Percentiles rank a stretch among this genome's conserved stretches.
These are phyloP conservation scores for Antheraea assamensis DNA, from an alignment of 2,888 invertebrate genomes.

Conservation along the genomic window DNA sequence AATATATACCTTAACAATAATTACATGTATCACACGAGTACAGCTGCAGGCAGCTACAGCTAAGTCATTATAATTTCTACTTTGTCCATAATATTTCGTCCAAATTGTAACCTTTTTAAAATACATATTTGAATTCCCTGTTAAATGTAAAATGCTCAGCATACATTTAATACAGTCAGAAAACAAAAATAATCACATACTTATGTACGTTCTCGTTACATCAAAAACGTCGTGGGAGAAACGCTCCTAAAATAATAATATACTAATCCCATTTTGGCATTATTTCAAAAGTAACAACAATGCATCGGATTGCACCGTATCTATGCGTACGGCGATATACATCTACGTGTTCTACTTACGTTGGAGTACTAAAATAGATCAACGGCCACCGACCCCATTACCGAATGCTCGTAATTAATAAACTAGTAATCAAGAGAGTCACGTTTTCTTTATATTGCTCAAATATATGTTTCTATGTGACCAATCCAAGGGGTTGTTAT, in stretches of 20 bases:
- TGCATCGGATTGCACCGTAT: constrained; percentile 26
- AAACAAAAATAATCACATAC: neutral
- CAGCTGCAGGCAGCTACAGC: no score
- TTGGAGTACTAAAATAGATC: constrained; percentile 52
- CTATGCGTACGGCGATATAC: constrained; percentile 23
- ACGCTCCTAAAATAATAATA: constrained; percentile 26
- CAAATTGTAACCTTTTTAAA: no score
- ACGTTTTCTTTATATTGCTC: neutral
- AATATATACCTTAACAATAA: no score
- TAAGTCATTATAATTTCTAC: no score
- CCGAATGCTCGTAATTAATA: constrained; percentile 56
- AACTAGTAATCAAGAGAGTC: constrained; percentile 24
- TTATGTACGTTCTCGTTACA: neutral
- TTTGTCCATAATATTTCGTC: no score
- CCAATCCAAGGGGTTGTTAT: neutral
- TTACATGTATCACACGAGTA: no score
- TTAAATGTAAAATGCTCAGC: no score
- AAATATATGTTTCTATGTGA: neutral
- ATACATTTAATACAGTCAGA: no score
- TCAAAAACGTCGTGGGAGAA: neutral
- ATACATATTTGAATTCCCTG: no score
- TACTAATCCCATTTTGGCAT: constrained; percentile 30
- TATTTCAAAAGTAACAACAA: constrained; percentile 28
- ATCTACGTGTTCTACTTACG: constrained; percentile 30
- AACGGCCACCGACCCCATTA: constrained; percentile 52